phyloP scores from a whole-genome alignment of 64 coral and sea anemone genomes.

The Orbicella faveolata region DNA sequence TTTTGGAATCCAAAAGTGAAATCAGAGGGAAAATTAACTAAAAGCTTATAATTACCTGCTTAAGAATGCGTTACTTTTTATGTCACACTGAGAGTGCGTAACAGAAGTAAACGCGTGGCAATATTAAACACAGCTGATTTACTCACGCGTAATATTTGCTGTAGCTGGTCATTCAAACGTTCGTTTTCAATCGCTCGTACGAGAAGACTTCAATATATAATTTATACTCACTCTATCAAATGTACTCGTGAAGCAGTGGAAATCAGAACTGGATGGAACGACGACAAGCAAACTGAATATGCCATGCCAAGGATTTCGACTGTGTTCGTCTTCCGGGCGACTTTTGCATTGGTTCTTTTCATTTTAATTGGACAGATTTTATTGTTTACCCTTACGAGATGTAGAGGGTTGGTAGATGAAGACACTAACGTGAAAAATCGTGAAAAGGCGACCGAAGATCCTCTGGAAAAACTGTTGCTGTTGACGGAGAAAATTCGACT shows the following conservation, averaged over 20 bases:
- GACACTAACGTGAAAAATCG: slow-evolving; percentile 9
- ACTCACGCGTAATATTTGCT: background rate
- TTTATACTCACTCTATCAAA: background rate
- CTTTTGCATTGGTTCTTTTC: slow-evolving; percentile 69
- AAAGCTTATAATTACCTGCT: no score
- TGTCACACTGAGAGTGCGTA: background rate
- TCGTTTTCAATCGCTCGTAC: background rate
- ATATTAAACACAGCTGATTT: slow-evolving; percentile 38
- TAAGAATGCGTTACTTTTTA: background rate
- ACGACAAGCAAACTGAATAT: slow-evolving; percentile 10
- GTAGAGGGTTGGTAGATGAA: slow-evolving; percentile 38
- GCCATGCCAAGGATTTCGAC: slow-evolving; percentile 79
- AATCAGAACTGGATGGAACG: background rate
- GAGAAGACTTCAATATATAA: slow-evolving; percentile 14
- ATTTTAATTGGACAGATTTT: slow-evolving; percentile 80
- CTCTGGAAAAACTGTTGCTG: background rate
- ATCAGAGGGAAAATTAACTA: no score
- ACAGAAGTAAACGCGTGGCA: slow-evolving; percentile 3
- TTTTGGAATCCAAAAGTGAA: no score
- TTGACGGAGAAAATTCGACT: slow-evolving; percentile 17
- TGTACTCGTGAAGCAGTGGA: background rate
- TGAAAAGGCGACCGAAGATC: background rate
- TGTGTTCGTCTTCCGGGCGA: slow-evolving; percentile 74
- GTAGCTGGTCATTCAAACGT: slow-evolving; percentile 22
- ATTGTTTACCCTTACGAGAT: slow-evolving; percentile 73